Percentiles rank a stretch among this genome's conserved stretches.
phyloP scores from a whole-genome alignment of 2,888 invertebrate species.

The Cremastinae sp. region DNA sequence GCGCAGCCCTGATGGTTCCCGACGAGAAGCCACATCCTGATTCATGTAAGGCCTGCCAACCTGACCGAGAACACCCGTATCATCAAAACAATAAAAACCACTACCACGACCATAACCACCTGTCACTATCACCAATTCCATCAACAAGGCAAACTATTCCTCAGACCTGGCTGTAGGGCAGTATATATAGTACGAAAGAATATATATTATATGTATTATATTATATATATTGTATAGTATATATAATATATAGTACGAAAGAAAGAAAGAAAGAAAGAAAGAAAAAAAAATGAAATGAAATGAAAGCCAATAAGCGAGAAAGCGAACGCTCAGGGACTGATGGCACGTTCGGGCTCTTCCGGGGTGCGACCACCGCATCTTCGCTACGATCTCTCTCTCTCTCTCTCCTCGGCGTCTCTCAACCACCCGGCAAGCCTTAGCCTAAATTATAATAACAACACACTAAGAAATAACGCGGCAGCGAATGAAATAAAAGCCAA shows the following conservation, averaged over 20 bases:
- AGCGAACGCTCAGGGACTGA: slow-evolving; percentile 23
- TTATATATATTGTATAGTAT: no score
- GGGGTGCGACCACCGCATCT: slow-evolving; percentile 14
- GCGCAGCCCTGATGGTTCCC: slow-evolving; percentile 88
- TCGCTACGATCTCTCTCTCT: slow-evolving; percentile 17
- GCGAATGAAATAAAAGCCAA: background rate
- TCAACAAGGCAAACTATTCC: slow-evolving; percentile 74
- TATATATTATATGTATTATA: no score
- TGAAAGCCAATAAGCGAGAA: background rate
- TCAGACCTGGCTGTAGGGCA: slow-evolving; percentile 68
- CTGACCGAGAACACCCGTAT: slow-evolving; percentile 71
- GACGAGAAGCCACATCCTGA: slow-evolving; percentile 90
- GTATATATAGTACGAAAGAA: slow-evolving; percentile 52
- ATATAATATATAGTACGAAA: slow-evolving; percentile 42
- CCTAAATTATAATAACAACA: no score
- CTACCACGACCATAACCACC: slow-evolving; percentile 64
- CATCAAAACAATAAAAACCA: slow-evolving; percentile 62
- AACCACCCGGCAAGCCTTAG: no score
- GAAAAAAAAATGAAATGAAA: background rate
- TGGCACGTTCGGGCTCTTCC: slow-evolving; percentile 10
- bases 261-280: background rate
- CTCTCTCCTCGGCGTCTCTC: slow-evolving; percentile 18
- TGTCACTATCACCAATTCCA: slow-evolving; percentile 70
- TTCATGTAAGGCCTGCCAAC: slow-evolving; percentile 86
- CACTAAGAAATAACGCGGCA: no score